Percentiles rank a stretch among this genome's conserved stretches.
These are phyloP conservation scores for Copidosoma aretas DNA, from an alignment of 2,888 invertebrate species.

Conservation along the genomic window DNA sequence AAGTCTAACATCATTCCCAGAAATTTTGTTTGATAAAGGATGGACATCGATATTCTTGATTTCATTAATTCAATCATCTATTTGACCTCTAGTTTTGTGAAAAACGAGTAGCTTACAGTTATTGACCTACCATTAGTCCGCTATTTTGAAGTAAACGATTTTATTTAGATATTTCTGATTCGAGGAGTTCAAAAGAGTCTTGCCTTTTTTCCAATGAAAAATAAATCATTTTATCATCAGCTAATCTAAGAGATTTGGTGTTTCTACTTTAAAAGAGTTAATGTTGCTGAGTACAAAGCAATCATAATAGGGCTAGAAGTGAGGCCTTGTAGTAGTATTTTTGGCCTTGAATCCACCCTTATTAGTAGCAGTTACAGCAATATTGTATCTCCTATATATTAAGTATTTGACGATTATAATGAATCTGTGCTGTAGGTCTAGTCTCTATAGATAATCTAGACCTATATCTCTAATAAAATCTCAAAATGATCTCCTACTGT, in stretches of 20 bases:
- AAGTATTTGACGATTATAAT: neutral
- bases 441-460: neutral
- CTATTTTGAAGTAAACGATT: neutral
- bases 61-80: neutral
- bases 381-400: neutral
- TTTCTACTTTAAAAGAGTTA: neutral
- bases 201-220: neutral
- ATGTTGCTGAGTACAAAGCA: neutral
- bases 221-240: neutral
- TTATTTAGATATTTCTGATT: neutral
- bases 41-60: neutral
- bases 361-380: neutral
- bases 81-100: neutral
- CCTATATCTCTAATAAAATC: constrained; percentile 6
- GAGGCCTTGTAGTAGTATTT: neutral
- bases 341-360: neutral
- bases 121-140: neutral
- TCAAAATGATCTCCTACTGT: constrained; percentile 16
- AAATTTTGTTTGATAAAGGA: neutral
- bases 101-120: neutral
- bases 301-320: neutral
- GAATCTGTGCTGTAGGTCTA: neutral
- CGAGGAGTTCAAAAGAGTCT: neutral
- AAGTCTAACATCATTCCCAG: neutral
- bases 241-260: neutral